A percentile compares a stretch with the other conserved stretches of the same genome.
phyloP scores from a whole-genome alignment of 2,113 vertebrate species.

The Sporophila hypoxantha region DNA sequence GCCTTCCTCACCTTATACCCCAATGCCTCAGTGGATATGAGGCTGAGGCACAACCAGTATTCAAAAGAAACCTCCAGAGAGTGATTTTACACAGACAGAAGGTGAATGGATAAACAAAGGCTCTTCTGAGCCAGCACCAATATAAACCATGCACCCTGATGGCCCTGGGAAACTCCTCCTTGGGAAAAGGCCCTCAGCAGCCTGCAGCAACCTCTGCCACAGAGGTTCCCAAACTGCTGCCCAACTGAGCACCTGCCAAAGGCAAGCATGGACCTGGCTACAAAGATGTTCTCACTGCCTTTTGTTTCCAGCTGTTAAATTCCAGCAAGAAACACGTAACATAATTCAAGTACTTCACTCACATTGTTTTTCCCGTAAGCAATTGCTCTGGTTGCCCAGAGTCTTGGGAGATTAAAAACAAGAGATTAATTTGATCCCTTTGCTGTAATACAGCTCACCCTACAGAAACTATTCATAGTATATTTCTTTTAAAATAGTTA shows the following conservation, averaged over 20 bases:
- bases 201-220: neutral
- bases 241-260: neutral
- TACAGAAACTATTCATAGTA: neutral
- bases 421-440: neutral
- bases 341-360: neutral
- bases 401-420: neutral
- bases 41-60: neutral
- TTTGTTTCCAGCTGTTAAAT: constrained; percentile 37
- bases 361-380: neutral
- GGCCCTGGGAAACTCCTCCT: neutral
- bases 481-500: neutral
- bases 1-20: neutral
- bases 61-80: neutral
- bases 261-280: neutral
- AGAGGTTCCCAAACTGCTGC: neutral
- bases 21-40: neutral
- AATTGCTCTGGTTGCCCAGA: neutral
- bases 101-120: neutral
- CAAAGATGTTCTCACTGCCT: neutral
- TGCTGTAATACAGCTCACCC: neutral
- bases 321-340: neutral
- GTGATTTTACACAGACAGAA: neutral
- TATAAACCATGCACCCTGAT: neutral
- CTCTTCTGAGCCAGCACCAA: neutral
- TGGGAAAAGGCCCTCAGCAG: neutral